Evolutionary conservation across 2,888 invertebrate genomes (phyloP), one percentile per base, ranked within the genome.

Genomic region (Gnatocerus cornutus): DNA sequence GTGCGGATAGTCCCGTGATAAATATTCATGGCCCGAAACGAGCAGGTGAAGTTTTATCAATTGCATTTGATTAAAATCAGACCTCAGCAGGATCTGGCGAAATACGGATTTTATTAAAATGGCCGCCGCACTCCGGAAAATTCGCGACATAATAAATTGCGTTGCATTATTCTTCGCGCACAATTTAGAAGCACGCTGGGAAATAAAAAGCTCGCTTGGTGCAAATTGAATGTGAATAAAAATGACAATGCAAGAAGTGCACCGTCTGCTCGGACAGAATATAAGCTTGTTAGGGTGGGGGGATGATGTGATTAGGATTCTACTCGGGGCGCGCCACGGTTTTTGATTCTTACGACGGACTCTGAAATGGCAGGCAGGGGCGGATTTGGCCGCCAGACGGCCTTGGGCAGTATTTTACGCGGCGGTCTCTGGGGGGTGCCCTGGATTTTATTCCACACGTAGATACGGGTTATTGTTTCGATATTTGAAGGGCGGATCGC

Each of bases 141-240:
- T 61, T 30, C 61, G 48, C 61, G 48, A 61, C 61, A 61, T 48
- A 48, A 61, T 61, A 61, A 61, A 61, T 61, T 61, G 50, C 61
- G 39, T 39, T 50, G 48, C 61, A 61, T 61, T 61, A 50, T 50
- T 61, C 61, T 61, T 37, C 48, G 12, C 61, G 61, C 61, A 61
- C 61, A 61, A 50, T 61, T 61, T 50, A 61, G 50, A 61, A 50
- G 37, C 61, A 61, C 37, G 48, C 61, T 39, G 61, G 61, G 59
- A 46, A 59, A 50, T 61, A 61, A 61, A 61, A 61, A 61, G 61
- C 61, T 48, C 50, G 61, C 48, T 46, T 37, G 48, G 61, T 61
- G 61, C 61, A 61, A 61, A 61, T 61, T 61, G 61, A 61, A 61
- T 61, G 50, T 30, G 61, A 61, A 61, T 61, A 61, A 61, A 61